Evolutionary conservation across 2,797 vertebrate genomes (phyloP).

Genomic region (Sebastes diploproa): DNA sequence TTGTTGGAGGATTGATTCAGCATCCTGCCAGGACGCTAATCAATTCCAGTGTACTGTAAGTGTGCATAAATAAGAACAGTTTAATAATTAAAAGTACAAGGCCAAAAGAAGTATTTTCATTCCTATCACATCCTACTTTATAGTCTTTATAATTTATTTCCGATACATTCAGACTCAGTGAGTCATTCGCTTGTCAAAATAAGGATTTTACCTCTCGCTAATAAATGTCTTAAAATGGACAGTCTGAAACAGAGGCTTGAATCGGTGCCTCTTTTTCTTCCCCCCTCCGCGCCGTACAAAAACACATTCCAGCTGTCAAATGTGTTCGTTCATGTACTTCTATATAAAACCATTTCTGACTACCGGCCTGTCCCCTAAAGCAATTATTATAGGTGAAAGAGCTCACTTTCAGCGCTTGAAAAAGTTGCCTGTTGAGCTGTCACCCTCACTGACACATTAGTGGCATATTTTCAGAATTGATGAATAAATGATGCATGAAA

Average conservation of each 20-base stretch:
- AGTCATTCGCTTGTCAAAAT: slow-evolving; percentile 8
- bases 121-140: background rate
- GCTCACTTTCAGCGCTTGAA: slow-evolving; percentile 34
- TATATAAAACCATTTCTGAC: slow-evolving; percentile 48
- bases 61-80: background rate
- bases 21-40: slow-evolving; percentile 8
- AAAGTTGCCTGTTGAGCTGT: slow-evolving; percentile 37
- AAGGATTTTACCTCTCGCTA: background rate
- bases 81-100: background rate
- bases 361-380: slow-evolving; percentile 60
- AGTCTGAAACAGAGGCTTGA: background rate
- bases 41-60: slow-evolving; percentile 14
- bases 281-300: background rate
- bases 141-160: background rate
- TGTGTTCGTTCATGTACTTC: slow-evolving; percentile 40
- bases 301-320: slow-evolving; percentile 67
- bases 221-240: slow-evolving; percentile 11
- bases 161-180: background rate
- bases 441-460: slow-evolving; percentile 32
- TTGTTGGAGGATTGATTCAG: slow-evolving; percentile 23
- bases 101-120: background rate
- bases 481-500: background rate
- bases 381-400: slow-evolving; percentile 39
- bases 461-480: slow-evolving; percentile 16
- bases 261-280: background rate